These are phyloP conservation scores for Holotrichia oblita DNA, from an alignment of 1,140 invertebrate species.

Conservation along the genomic window DNA sequence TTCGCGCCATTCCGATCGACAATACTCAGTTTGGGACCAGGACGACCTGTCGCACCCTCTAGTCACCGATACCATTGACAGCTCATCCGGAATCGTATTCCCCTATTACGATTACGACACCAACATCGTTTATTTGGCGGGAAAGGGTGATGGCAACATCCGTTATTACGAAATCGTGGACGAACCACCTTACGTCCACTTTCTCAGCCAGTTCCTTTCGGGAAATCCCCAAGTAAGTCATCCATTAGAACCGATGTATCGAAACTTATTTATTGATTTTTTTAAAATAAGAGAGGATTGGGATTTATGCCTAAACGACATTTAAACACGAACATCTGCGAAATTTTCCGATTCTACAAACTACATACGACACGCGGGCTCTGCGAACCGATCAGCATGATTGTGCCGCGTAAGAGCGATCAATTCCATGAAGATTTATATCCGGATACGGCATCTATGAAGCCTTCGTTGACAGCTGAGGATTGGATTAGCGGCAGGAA, in stretches of 20 bases:
- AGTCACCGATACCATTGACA: slow-evolving; percentile 85
- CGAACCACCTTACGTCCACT: slow-evolving; percentile 86
- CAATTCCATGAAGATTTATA: slow-evolving; percentile 87
- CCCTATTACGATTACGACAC: slow-evolving; percentile 95
- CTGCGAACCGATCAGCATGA: slow-evolving; percentile 94
- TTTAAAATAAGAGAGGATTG: slow-evolving; percentile 77
- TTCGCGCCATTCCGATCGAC: slow-evolving; percentile 87
- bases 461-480: slow-evolving; percentile 82
- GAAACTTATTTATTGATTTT: background rate
- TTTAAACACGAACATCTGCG: slow-evolving; percentile 81
- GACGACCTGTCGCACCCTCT: slow-evolving; percentile 81
- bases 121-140: slow-evolving; percentile 75
- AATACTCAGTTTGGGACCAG: slow-evolving; percentile 84
- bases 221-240: slow-evolving; percentile 77
- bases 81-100: slow-evolving; percentile 91
- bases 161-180: slow-evolving; percentile 93
- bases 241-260: background rate
- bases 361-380: slow-evolving; percentile 86
- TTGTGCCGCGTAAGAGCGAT: slow-evolving; percentile 83
- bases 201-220: slow-evolving; percentile 91
- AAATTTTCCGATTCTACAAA: slow-evolving; percentile 93
- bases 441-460: slow-evolving; percentile 87
- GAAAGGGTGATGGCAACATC: slow-evolving; percentile 92
- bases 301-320: slow-evolving; percentile 95
- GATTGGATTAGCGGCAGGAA: slow-evolving; percentile 91